phyloP scores from a whole-genome alignment of 2,797 vertebrate species.

The Premnoplex brunnescens region DNA sequence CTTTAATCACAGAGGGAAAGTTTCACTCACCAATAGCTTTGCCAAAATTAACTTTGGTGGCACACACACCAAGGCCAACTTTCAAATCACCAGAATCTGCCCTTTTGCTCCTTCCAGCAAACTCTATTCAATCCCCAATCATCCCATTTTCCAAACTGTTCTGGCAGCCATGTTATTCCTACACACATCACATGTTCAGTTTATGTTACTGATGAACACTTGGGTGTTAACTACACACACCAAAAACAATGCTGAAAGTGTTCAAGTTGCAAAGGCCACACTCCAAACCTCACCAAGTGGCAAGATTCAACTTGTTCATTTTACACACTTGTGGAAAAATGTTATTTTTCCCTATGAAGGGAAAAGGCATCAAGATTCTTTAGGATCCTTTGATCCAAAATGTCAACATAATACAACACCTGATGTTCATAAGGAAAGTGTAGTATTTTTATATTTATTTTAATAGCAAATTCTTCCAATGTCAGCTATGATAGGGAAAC shows the following conservation, averaged over 20 bases:
- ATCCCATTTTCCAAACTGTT: neutral
- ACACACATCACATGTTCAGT: neutral
- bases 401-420: neutral
- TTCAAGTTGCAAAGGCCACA: neutral
- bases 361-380: neutral
- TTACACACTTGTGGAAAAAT: neutral
- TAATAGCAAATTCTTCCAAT: neutral
- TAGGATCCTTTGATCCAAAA: neutral
- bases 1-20: neutral
- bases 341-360: neutral
- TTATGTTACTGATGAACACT: neutral
- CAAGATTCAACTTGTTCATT: neutral
- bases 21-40: constrained; percentile 45
- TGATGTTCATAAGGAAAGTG: neutral
- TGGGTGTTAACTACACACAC: neutral
- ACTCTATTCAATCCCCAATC: constrained; percentile 53
- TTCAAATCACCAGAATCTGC: constrained; percentile 39
- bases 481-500: neutral
- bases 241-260: neutral
- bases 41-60: constrained; percentile 45
- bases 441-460: neutral
- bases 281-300: neutral
- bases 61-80: constrained; percentile 22
- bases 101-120: constrained; percentile 37
- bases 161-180: neutral